A percentile compares a stretch with the other conserved stretches of the same genome.
Evolutionary conservation across 1,140 invertebrate genomes (phyloP).

Genomic region (Macrostomum lignano): DNA sequence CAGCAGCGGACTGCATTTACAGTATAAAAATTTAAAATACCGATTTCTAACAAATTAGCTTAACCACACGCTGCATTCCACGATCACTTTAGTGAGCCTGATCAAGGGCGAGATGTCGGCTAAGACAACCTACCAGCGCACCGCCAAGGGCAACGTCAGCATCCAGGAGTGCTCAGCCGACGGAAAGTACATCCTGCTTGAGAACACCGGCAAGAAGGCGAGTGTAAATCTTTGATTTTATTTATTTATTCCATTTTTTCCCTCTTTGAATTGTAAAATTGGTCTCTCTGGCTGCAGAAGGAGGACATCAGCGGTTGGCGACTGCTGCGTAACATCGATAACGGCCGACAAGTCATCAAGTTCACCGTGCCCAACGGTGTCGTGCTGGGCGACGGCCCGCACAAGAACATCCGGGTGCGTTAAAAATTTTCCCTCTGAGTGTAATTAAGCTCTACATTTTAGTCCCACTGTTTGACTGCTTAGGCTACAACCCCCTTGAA

Average conservation of each 20-base stretch:
- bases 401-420: no score
- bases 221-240: no score
- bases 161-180: slow-evolving; percentile 29
- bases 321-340: not conserved
- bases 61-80: no score
- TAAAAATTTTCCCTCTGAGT: no score
- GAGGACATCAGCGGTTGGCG: not conserved
- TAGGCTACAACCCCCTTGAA: no score
- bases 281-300: not conserved
- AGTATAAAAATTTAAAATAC: no score
- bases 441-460: no score
- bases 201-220: slow-evolving; percentile 14
- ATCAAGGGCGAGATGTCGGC: slow-evolving; percentile 1
- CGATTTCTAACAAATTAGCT: no score
- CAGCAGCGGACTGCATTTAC: no score
- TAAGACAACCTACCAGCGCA: slow-evolving; percentile 28
- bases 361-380: not conserved
- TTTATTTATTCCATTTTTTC: no score
- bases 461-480: no score
- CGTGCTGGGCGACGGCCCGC: not conserved
- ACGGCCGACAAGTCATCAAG: not conserved
- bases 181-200: slow-evolving; percentile 29
- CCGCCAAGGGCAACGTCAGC: slow-evolving; percentile 27
- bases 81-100: no score
- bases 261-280: not conserved